These are phyloP conservation scores for Threskiornis aethiopicus DNA, from an alignment of 2,797 vertebrate genomes.

Conservation along the genomic window DNA sequence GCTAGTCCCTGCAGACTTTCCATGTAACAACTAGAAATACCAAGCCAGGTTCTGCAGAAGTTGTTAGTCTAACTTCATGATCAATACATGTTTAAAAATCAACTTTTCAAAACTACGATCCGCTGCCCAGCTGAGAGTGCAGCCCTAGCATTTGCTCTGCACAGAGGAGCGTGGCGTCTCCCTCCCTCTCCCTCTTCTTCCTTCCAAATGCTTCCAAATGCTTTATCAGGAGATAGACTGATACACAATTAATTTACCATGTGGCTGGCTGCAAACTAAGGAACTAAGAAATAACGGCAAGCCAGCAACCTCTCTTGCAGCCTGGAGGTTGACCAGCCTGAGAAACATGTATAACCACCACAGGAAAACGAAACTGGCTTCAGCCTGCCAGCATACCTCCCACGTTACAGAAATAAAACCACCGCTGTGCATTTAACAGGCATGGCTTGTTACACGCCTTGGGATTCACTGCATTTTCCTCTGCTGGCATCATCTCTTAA, in stretches of 20 bases:
- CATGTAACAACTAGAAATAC: rapidly evolving
- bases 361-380: background rate
- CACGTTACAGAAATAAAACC: background rate
- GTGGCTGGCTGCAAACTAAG: background rate
- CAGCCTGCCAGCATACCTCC: background rate
- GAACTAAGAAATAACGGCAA: background rate
- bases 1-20: background rate
- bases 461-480: background rate
- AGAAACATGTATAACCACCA: background rate
- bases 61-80: background rate
- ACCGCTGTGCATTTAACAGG: background rate
- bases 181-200: background rate
- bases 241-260: background rate
- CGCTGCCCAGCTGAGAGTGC: background rate
- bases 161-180: rapidly evolving
- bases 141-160: background rate
- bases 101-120: background rate
- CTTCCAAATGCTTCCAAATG: background rate
- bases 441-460: background rate
- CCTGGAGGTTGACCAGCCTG: background rate
- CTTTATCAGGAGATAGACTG: background rate
- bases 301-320: background rate
- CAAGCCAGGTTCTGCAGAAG: background rate
- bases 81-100: background rate
- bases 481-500: background rate